Evolutionary conservation across 37 sponge, comb jelly and placozoan species (phyloP).

Genomic region (Tethya wilhelma): DNA sequence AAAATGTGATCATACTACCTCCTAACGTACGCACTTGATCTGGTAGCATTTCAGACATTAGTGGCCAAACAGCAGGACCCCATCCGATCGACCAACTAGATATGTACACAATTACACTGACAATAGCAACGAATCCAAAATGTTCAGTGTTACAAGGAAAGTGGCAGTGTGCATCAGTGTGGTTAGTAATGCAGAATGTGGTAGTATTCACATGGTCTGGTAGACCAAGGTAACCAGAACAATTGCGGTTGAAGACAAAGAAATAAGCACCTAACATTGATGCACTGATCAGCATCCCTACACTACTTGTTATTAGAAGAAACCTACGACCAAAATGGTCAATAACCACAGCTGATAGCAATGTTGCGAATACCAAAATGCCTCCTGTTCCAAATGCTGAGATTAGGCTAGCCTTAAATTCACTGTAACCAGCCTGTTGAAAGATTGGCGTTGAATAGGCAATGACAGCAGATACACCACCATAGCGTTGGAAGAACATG

Average conservation of each 20-base stretch:
- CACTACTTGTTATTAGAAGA: conserved; percentile 48
- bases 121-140: conserved; percentile 35
- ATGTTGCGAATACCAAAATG: conserved; percentile 44
- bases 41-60: conserved; percentile 84
- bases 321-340: conserved; percentile 71
- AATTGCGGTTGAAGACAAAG: not conserved
- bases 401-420: conserved; percentile 2
- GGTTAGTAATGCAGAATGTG: not conserved
- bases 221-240: no score
- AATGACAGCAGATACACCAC: conserved; percentile 76
- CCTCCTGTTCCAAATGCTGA: conserved; percentile 51
- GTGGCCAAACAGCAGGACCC: conserved; percentile 84
- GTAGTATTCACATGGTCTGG: no score
- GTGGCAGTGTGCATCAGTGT: not conserved
- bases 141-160: no score
- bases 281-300: conserved; percentile 53
- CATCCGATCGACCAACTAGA: conserved; percentile 74
- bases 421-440: conserved; percentile 4
- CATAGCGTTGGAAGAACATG: conserved; percentile 79
- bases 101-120: conserved; percentile 58
- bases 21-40: conserved; percentile 56
- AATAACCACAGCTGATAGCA: conserved; percentile 63
- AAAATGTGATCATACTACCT: conserved; percentile 55
- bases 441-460: conserved; percentile 67
- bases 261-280: conserved; percentile 52